Base-by-base conservation (phyloP, 2,113 vertebrate genomes). In the Coptodon rendalli region DNA sequence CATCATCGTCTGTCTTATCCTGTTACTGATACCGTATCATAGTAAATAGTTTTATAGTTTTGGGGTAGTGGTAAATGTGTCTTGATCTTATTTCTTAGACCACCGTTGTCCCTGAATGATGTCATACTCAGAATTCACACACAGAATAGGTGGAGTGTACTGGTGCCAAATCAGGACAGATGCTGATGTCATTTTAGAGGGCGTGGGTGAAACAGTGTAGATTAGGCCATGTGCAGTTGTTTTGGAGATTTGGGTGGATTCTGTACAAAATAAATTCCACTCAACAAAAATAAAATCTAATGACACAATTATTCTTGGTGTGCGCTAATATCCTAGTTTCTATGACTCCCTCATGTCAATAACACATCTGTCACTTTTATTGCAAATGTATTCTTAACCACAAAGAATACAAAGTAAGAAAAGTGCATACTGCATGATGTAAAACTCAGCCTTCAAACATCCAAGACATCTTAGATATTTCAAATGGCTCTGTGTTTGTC, bases 1-100 rank as follows among this genome's bases (percentile, higher is more conserved):
- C 1, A 3, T 48, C 16, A 19, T 1, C 2, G 1, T 6, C 7
- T 13, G 2, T 57, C 50, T 54, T 9, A 9, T 29, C 7, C 2
- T 48, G 56, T 80, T 29, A 59, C n/a, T n/a, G 10, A 36, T 6
- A 22, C 14, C 3, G 3, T 29, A n/a, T n/a, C 31, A 16, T 1
- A 11, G 43, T 10, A 11, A 50, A 11, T n/a, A 6, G 10, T 57
- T 81, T 86, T 85, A 43, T 6, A 1, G 22, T 8, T 78, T 53
- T 16, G 31, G 9, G 12, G 22, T 13, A 43, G 36, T 9, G 29
- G 29, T 43, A 10, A 63, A 31, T 34, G 10, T 78, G 9, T 11
- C 6, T 10, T 29, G 9, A 73, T 29, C 40, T 45, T 45, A 27
- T 17, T 45, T 45, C 38, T 45, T 27, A 63, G 59, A 6, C 59